Percentiles rank a stretch among this genome's conserved stretches.
Conservation (phyloP, 2,888 invertebrate species). For the Strigamia maritima region DNA sequence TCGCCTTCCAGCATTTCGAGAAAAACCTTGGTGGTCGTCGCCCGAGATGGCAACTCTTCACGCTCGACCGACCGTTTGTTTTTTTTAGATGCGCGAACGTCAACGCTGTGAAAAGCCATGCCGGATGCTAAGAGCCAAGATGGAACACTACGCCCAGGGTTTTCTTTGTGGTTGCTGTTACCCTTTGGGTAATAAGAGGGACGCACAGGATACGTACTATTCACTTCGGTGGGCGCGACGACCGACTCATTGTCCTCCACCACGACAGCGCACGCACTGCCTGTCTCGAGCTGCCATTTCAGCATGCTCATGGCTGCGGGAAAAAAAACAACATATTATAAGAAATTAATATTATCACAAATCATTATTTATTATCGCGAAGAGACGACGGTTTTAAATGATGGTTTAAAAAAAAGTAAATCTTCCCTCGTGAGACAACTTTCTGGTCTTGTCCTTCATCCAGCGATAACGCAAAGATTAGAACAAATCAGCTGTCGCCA, state of each 20-base stretch:
- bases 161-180: constrained; percentile 31
- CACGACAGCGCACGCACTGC: constrained; percentile 47
- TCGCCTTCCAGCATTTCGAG: constrained; percentile 37
- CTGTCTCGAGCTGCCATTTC: constrained; percentile 45
- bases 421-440: too few relatives aligned
- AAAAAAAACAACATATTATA: constrained; percentile 4
- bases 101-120: constrained; percentile 12
- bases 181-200: constrained; percentile 33
- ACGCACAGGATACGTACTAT: constrained; percentile 41
- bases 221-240: constrained; percentile 40
- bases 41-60: neutral
- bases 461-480: neutral
- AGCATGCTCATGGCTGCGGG: constrained; percentile 44
- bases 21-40: constrained; percentile 25
- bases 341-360: neutral
- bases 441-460: neutral
- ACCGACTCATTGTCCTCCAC: constrained; percentile 45
- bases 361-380: constrained; percentile 43
- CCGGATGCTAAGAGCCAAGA: neutral
- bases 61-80: constrained; percentile 12
- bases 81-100: constrained; percentile 3
- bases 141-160: neutral
- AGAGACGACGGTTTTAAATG: neutral
- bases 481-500: constrained; percentile 20
- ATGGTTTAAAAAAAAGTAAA: too few relatives aligned